A percentile compares a stretch with the other conserved stretches of the same genome.
These are phyloP conservation scores for Strigops habroptila DNA, from an alignment of 2,113 vertebrate species.

Conservation along the genomic window DNA sequence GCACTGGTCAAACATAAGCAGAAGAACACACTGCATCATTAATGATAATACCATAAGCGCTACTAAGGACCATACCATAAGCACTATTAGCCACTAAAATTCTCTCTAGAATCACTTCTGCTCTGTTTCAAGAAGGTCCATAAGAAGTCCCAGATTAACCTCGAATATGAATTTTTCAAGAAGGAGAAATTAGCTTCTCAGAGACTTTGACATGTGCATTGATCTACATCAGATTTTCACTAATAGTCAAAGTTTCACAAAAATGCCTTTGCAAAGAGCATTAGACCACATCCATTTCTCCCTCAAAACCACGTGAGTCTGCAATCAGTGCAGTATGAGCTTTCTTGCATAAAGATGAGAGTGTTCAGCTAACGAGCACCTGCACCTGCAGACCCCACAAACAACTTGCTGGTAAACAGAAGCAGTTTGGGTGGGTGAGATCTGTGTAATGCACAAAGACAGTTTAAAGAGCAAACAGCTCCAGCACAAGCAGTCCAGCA, in stretches of 20 bases:
- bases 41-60: background rate
- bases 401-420: background rate
- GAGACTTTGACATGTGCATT: background rate
- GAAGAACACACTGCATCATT: background rate
- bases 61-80: background rate
- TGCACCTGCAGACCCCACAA: conserved; percentile 8
- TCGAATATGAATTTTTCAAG: background rate
- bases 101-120: background rate
- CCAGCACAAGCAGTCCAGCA: background rate
- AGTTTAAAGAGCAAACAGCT: background rate
- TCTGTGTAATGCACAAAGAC: background rate
- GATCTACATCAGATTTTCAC: background rate
- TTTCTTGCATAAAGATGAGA: conserved; percentile 33
- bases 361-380: background rate
- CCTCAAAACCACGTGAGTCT: background rate
- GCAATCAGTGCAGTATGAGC: background rate
- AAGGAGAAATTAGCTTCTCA: background rate
- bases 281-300: background rate
- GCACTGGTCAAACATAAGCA: background rate
- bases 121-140: background rate
- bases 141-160: background rate
- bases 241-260: background rate
- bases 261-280: background rate
- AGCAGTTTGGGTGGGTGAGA: background rate
- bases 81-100: background rate